Evolutionary conservation across 2,888 invertebrate species (phyloP).

Genomic region (Tetragonula carbonaria): DNA sequence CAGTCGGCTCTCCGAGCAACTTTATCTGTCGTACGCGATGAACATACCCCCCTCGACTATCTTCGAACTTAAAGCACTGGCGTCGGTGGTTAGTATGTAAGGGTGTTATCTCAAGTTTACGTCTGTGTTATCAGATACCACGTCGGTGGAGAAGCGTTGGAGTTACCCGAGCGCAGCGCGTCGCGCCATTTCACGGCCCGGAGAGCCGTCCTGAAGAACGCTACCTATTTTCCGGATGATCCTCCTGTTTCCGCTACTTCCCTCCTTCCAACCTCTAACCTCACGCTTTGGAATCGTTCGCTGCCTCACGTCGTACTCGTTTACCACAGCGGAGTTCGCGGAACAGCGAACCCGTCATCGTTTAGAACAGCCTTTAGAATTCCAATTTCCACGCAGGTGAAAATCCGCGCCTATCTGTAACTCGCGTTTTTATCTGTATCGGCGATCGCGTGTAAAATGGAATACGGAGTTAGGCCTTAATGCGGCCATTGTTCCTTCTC

Average conservation of each 20-base stretch:
- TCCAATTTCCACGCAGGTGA: background rate
- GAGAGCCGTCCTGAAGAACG: background rate
- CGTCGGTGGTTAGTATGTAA: conserved; percentile 60
- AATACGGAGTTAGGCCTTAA: background rate
- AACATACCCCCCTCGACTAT: conserved; percentile 44
- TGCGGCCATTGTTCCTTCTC: conserved; percentile 2
- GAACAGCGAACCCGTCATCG: background rate
- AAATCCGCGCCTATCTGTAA: too few relatives aligned
- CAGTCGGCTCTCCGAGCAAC: conserved; percentile 5
- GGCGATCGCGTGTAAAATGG: background rate
- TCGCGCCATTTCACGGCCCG: background rate
- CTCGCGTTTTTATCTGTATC: background rate
- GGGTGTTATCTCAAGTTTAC: conserved; percentile 66
- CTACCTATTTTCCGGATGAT: conserved; percentile 20
- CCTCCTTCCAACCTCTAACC: background rate
- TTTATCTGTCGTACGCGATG: conserved; percentile 50
- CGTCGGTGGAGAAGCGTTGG: conserved; percentile 32
- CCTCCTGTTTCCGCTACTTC: background rate
- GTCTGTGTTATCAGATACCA: conserved; percentile 65
- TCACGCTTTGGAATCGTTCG: background rate
- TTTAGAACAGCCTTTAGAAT: background rate
- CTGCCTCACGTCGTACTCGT: background rate
- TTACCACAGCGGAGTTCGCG: background rate
- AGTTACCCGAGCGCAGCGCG: conserved; percentile 45
- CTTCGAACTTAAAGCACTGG: conserved; percentile 63